Evolutionary conservation across 2,888 invertebrate genomes (phyloP).

Genomic region (Hesperia comma): DNA sequence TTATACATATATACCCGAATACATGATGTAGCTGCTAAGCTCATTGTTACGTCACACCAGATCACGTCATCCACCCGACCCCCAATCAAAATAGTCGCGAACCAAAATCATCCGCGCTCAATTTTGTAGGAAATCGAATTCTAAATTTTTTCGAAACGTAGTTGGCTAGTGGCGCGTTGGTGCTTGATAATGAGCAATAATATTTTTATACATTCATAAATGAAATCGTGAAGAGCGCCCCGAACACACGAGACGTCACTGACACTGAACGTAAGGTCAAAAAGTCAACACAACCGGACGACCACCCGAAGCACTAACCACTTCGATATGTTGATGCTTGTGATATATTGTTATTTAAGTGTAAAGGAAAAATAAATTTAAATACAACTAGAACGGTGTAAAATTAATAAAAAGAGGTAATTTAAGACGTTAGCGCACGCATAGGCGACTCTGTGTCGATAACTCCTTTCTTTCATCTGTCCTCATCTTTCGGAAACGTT

Average conservation of each 20-base stretch:
- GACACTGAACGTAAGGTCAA: constrained; percentile 63
- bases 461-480: constrained; percentile 49
- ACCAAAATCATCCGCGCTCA: constrained; percentile 72
- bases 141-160: constrained; percentile 75
- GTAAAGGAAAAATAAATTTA: constrained; percentile 78
- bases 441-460: constrained; percentile 63
- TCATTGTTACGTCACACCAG: constrained; percentile 69
- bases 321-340: constrained; percentile 81
- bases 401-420: constrained; percentile 64
- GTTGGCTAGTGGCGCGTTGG: constrained; percentile 82
- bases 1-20: constrained; percentile 61
- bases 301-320: constrained; percentile 50
- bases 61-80: constrained; percentile 55
- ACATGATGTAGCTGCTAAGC: constrained; percentile 81
- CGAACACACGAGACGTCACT: constrained; percentile 46
- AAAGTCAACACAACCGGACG: constrained; percentile 63
- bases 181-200: constrained; percentile 83
- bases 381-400: constrained; percentile 75
- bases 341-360: constrained; percentile 84
- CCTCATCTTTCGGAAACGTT: constrained; percentile 56
- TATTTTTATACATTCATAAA: constrained; percentile 83
- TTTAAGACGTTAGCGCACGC: constrained; percentile 76
- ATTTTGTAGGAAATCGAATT: constrained; percentile 73
- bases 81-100: constrained; percentile 49
- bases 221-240: constrained; percentile 65